These are phyloP conservation scores for Meloidogyne hapla DNA, from an alignment of 1,140 invertebrate species.

Conservation along the genomic window DNA sequence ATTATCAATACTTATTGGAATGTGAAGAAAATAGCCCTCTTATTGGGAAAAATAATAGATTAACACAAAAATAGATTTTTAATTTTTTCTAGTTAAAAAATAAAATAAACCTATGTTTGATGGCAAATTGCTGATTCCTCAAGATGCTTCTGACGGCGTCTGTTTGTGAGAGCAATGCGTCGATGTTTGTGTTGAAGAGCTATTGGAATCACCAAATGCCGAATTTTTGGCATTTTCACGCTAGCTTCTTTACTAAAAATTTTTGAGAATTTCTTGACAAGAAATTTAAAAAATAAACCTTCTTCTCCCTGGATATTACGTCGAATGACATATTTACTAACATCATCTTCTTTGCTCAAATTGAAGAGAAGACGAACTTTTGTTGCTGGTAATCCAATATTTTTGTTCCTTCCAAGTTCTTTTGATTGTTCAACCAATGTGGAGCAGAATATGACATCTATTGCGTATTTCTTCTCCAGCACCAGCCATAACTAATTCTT, in stretches of 20 bases:
- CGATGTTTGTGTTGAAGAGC: constrained; percentile 90
- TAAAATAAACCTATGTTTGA: constrained; percentile 79
- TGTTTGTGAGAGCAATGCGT: constrained; percentile 85
- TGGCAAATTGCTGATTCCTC: constrained; percentile 89
- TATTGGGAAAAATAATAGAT: constrained; percentile 7
- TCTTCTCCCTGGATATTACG: constrained; percentile 83
- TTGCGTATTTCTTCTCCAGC: no score
- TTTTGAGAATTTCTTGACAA: neutral
- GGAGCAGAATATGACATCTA: no score
- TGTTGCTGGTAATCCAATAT: no score
- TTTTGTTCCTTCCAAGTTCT: no score
- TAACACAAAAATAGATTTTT: neutral
- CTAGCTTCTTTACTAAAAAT: constrained; percentile 68
- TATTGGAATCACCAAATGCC: constrained; percentile 90
- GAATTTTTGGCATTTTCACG: constrained; percentile 95
- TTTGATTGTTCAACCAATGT: no score
- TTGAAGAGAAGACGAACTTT: constrained; percentile 98
- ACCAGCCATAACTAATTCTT: no score
- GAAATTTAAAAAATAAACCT: constrained; percentile 72
- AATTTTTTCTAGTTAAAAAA: neutral
- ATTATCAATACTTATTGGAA: constrained; percentile 4
- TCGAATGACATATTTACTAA: constrained; percentile 91
- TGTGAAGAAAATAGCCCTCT: constrained; percentile 13
- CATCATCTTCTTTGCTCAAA: constrained; percentile 92
- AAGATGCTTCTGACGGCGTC: constrained; percentile 79